These are phyloP conservation scores for Tragulus kanchil DNA, from an alignment of 2,113 vertebrate genomes.

Conservation along the genomic window DNA sequence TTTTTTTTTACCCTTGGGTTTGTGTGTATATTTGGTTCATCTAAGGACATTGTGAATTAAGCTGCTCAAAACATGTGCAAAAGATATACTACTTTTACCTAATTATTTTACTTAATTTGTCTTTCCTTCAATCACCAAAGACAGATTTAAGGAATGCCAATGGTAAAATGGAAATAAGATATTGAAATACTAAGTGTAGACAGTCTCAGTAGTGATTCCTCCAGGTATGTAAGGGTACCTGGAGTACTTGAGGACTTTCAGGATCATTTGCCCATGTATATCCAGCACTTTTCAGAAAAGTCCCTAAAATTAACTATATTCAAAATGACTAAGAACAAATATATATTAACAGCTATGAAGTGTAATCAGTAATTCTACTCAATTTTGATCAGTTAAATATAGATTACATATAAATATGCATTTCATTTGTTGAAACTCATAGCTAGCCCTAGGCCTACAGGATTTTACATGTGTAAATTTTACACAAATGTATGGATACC, in stretches of 20 bases:
- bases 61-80: conserved; percentile 25
- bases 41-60: conserved; percentile 12
- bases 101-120: conserved; percentile 37
- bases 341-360: conserved; percentile 17
- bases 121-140: background rate
- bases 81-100: background rate
- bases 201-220: conserved; percentile 10
- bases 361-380: conserved; percentile 25
- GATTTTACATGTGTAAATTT: background rate
- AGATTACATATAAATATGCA: background rate
- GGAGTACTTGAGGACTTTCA: background rate
- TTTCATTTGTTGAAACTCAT: conserved; percentile 14
- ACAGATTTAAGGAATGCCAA: conserved; percentile 1
- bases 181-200: background rate
- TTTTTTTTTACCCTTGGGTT: background rate
- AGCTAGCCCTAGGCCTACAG: background rate
- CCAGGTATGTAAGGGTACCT: background rate
- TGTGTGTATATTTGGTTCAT: background rate
- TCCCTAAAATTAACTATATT: conserved; percentile 60
- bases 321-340: conserved; percentile 49
- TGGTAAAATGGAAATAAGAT: conserved; percentile 10
- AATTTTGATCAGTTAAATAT: conserved; percentile 36
- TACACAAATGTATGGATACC: background rate
- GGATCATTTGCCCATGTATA: background rate
- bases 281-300: background rate